Evolutionary conservation across 2,888 invertebrate genomes (phyloP).

Genomic region (Anthrax anthrax): DNA sequence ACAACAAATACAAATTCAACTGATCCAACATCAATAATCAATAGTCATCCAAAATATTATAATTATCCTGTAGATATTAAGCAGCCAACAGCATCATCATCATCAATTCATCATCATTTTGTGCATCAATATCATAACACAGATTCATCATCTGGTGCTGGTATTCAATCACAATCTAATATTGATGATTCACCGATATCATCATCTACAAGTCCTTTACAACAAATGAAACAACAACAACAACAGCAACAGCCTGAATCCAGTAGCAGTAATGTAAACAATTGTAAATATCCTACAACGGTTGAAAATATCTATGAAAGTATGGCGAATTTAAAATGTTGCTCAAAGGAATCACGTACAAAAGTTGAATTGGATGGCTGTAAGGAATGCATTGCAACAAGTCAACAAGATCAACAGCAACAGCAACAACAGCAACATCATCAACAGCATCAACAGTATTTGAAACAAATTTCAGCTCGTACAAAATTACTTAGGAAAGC

Average conservation of each 20-base stretch:
- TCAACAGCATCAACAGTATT: constrained; percentile 20
- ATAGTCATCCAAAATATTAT: no score
- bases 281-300: not conserved
- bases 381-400: constrained; percentile 7
- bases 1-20: not conserved
- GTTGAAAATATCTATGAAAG: constrained; percentile 33
- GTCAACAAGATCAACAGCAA: not conserved
- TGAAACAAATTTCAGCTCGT: constrained; percentile 31
- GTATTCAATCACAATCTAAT: no score
- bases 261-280: not conserved
- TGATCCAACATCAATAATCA: not conserved
- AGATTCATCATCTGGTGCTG: no score
- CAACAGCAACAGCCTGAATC: not conserved
- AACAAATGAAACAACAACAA: not conserved
- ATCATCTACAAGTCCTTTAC: no score
- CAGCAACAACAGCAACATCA: constrained; percentile 21
- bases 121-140: no score
- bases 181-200: no score
- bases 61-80: no score
- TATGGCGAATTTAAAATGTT: constrained; percentile 29
- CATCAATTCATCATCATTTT: not conserved
- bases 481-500: constrained; percentile 33
- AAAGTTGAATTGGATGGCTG: constrained; percentile 8
- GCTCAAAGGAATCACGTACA: constrained; percentile 11
- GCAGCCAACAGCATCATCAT: not conserved